Base-by-base conservation (phyloP, 1,140 invertebrate species). In the Bombus sylvicola region DNA sequence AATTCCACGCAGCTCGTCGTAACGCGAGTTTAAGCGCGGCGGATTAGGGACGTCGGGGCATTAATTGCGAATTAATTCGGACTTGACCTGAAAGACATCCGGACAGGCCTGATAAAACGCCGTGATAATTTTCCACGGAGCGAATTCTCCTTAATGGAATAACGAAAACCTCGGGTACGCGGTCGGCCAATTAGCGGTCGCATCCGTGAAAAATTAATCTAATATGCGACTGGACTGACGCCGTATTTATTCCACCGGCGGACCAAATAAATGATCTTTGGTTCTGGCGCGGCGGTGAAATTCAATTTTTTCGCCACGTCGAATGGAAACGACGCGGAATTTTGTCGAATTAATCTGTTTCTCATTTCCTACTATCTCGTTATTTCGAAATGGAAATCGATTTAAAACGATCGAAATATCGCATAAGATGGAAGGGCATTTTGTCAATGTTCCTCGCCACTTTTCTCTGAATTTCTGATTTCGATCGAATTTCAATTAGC, bases 41-140 rank as follows among this genome's bases (percentile, higher is more conserved):
- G 62, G 81, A 83, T 83, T 57, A 83, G 74, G 64, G n/a, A 43
- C 81, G 15, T 15, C 15, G 25, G 41, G 28, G 34, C 74, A 83
- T 83, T 83, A 77, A 83, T 83, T 68, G 74, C 47, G 43, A 83
- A 83, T 83, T 83, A 77, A 83, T 83, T 76, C 73, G 81, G 62
- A 57, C 73, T 77, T 77, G 81, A 77, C 81, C 74, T 43, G 74
- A 68, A 83, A 83, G 81, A 74, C 59, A 41, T 53, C 37, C 41
- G 43, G 59, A 76, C 73, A 76, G 59, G 62, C 43, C 64, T 76
- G 74, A 83, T 76, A 77, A 75, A 83, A 57, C 73, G 62, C 25
- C 37, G 43, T 34, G 74, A 69, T 83, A 83, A 83, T 83, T 77
- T 37, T 22, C 41, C 72, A 34, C 3, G 28, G 2, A 43, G 10